A percentile compares a stretch with the other conserved stretches of the same genome.
Evolutionary conservation across 1,140 invertebrate species (phyloP).

Genomic region (Bombus breviceps): DNA sequence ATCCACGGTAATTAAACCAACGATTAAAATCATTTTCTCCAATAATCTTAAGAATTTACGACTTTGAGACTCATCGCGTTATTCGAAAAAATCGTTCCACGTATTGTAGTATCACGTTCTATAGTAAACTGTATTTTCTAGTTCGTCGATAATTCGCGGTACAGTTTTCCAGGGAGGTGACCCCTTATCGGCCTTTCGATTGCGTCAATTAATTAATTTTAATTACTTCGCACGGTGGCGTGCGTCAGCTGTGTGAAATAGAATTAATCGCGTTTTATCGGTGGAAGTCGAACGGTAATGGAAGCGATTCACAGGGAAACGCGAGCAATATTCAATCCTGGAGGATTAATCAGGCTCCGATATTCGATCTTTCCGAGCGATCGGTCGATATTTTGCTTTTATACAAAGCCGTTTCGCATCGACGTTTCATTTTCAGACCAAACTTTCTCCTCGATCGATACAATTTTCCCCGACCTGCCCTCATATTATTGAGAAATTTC

Average conservation of each 20-base stretch:
- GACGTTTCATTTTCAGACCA: background rate
- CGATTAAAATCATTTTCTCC: slow-evolving; percentile 2
- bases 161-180: background rate
- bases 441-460: background rate
- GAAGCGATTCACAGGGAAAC: slow-evolving; percentile 17
- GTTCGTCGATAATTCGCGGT: background rate
- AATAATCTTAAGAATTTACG: slow-evolving; percentile 14
- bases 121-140: background rate
- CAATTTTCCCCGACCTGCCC: too few relatives aligned
- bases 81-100: background rate
- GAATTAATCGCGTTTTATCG: slow-evolving; percentile 34
- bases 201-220: slow-evolving; percentile 22
- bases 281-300: slow-evolving; percentile 19
- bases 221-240: slow-evolving; percentile 19
- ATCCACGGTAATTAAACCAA: slow-evolving; percentile 20
- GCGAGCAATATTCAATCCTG: slow-evolving; percentile 3
- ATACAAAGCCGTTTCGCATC: background rate
- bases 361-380: background rate
- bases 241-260: slow-evolving; percentile 9
- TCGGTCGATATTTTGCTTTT: background rate
- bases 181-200: slow-evolving; percentile 19
- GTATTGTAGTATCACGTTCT: background rate
- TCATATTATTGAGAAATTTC: too few relatives aligned
- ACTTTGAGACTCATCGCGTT: background rate
- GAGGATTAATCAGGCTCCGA: slow-evolving; percentile 1